Evolutionary conservation across 2,888 invertebrate genomes (phyloP).

Genomic region (Brassicogethes aeneus): DNA sequence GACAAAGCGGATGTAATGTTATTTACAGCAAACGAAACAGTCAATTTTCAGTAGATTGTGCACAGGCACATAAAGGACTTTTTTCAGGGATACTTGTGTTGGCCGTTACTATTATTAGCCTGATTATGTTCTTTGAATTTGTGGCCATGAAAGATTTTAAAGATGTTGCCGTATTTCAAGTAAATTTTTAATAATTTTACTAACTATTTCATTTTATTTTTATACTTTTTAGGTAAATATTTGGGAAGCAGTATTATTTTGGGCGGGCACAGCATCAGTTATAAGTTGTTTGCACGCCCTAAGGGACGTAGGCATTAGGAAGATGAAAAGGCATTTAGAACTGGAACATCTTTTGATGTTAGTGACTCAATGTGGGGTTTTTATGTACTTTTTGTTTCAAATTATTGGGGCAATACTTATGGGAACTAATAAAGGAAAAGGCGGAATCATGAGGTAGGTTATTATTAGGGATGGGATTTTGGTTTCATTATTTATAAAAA

Average conservation of each 20-base stretch:
- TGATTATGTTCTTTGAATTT: slow-evolving; percentile 82
- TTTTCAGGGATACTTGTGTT: slow-evolving; percentile 60
- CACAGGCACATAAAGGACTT: slow-evolving; percentile 72
- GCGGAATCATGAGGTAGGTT: slow-evolving; percentile 22
- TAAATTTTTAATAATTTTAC: slow-evolving; percentile 29
- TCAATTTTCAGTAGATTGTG: slow-evolving; percentile 75
- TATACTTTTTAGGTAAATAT: slow-evolving; percentile 47
- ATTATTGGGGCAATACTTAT: slow-evolving; percentile 65
- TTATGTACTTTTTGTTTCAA: slow-evolving; percentile 76
- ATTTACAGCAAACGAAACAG: slow-evolving; percentile 41
- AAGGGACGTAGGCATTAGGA: slow-evolving; percentile 20
- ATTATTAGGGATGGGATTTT: too few relatives aligned
- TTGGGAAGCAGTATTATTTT: slow-evolving; percentile 31
- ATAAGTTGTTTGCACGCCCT: slow-evolving; percentile 21
- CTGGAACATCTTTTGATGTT: slow-evolving; percentile 72
- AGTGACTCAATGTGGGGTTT: slow-evolving; percentile 77
- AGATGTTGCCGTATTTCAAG: slow-evolving; percentile 60
- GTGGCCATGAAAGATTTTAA: slow-evolving; percentile 54
- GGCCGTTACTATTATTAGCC: slow-evolving; percentile 66
- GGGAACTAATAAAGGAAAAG: slow-evolving; percentile 36
- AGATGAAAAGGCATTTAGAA: slow-evolving; percentile 33
- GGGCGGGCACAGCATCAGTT: slow-evolving; percentile 22
- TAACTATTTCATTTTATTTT: not conserved
- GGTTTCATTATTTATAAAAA: too few relatives aligned
- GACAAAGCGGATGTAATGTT: slow-evolving; percentile 25